Base-by-base conservation (phyloP, 1,140 invertebrate species). In the Bombyx mandarina region DNA sequence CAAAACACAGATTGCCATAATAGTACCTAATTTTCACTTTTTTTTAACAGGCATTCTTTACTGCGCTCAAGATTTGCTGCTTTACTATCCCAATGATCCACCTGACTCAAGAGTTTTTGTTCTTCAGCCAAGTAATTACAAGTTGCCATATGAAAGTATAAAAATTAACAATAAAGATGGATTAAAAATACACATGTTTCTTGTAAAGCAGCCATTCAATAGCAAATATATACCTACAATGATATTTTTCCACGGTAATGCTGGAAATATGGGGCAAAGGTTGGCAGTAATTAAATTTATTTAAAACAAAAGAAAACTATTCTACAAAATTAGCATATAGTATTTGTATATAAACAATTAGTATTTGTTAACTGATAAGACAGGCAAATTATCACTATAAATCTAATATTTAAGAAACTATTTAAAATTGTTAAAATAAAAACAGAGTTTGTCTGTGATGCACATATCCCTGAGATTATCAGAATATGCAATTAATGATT, bases 241-340 rank as follows among this genome's bases (percentile, higher is more conserved):
- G 65, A 83, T 98, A 12, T 98, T 95, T 88, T 93, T 99, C 53
- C 97, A 99, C 90, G 97, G 97, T 7, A 98, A 98, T 92, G 97
- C 97, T 60, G 97, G 97, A 12, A 98, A 99, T 80, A 96, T 98
- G 90, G 97, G 97, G 1, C 96, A 98, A 79, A 92, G 94, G 93
- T 95, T 66, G 74, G 66, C 75, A 45, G 52, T 35, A 8, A n/a
- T 50, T 50, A 8, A n/a, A 5, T 50, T 50, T 50, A 18, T 47
- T 35, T 35, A 35, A 35, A 35, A 35, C 26, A 35, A 35, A 35
- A 35, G 4, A 35, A 35, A 18, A 18, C 12, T 35, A 35, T 35
- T 35, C 26, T 35, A 35, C 4, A 35, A 18, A 47, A 10, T n/a
- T 7, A 18, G 7, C 12, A 18, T 1, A 47, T 47, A 0, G 8